Conservation (phyloP, 2,888 invertebrate species). For the Drosophila leonis region DNA sequence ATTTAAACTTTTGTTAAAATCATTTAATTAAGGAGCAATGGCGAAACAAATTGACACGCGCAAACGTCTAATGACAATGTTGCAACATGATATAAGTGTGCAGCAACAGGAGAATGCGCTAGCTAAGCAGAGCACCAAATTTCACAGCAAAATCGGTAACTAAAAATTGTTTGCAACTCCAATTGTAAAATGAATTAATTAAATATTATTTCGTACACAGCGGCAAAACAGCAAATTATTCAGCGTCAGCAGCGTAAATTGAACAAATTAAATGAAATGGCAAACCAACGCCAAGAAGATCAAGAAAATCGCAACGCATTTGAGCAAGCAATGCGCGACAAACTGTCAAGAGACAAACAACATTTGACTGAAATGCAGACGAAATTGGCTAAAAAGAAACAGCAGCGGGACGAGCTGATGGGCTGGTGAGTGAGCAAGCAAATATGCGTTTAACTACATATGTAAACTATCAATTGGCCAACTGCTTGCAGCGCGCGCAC, state of each 20-base stretch:
- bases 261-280: slow-evolving; percentile 4
- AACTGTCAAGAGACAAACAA: slow-evolving; percentile 31
- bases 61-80: slow-evolving; percentile 42
- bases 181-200: not conserved
- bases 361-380: slow-evolving; percentile 12
- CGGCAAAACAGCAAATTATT: not conserved
- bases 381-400: slow-evolving; percentile 15
- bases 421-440: slow-evolving; percentile 41
- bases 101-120: slow-evolving; percentile 17
- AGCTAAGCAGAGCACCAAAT: slow-evolving; percentile 41
- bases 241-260: slow-evolving; percentile 28
- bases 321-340: slow-evolving; percentile 9
- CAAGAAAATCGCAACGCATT: slow-evolving; percentile 25
- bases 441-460: not conserved
- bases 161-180: not conserved
- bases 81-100: slow-evolving; percentile 29
- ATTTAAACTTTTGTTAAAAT: slow-evolving; percentile 7
- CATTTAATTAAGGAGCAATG: slow-evolving; percentile 17
- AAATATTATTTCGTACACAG: not conserved
- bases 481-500: slow-evolving; percentile 48
- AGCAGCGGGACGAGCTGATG: slow-evolving; percentile 32
- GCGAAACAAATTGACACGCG: slow-evolving; percentile 22
- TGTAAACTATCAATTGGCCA: not conserved
- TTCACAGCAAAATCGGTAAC: slow-evolving; percentile 38
- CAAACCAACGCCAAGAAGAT: slow-evolving; percentile 16